Base-by-base conservation (phyloP, 2,797 vertebrate genomes). In the Acrossocheilus fasciatus region DNA sequence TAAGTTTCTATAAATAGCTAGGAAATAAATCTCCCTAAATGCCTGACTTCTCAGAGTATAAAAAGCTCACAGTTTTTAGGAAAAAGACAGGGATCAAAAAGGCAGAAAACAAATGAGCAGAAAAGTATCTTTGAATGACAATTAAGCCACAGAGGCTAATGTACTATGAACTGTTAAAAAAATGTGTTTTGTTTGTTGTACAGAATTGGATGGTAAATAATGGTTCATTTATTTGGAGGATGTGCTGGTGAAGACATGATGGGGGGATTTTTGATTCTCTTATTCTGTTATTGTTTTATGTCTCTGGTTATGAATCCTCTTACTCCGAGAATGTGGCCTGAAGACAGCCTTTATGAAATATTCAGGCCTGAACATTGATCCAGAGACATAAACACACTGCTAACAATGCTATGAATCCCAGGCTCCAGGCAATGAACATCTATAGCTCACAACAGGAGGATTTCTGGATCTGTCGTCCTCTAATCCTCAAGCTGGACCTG, bases 301-400 rank as follows among this genome's bases (percentile, higher is more conserved):
- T 34, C n/a, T 34, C 80, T 45, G 39, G 36, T 85, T 72, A 30
- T 20, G 64, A 74, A 64, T 45, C 87, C 74, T 52, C 57, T 64
- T 50, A 39, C 59, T 74, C 76, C 57, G 47, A 30, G 54, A 80
- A 85, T 82, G 84, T 74, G 20, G 34, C 76, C 84, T 69, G 39
- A 59, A 87, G 70, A 59, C 84, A 66, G 81, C 66, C 45, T 75
- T 87, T 86, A 88, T 92, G 88, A 92, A 90, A 90, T 89, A 90
- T 90, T 88, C 87, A 91, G 45, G 20, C 68, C 3, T 52, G 50
- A 86, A 81, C 87, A 88, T 88, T 64, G 87, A 89, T 90, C 89
- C 79, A 8, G 73, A 82, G 86, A 89, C 86, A 39, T 81, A 90
- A 89, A 88, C 88, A 87, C 74, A 83, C 52, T 50, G 85, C 86